Conservation (phyloP, 2,797 vertebrate genomes). For the Pterois miles region DNA sequence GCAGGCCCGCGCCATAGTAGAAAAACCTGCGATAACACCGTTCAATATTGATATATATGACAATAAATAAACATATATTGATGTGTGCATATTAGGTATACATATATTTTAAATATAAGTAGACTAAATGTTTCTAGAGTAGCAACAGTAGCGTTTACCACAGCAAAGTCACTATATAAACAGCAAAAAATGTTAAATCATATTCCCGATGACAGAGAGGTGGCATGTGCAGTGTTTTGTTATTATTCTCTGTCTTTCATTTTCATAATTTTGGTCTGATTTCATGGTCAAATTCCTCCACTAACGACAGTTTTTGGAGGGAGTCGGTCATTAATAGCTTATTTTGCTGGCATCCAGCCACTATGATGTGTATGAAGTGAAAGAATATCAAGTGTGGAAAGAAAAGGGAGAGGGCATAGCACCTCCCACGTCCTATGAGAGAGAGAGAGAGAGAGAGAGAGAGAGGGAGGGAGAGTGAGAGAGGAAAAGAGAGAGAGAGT, state of each 20-base stretch:
- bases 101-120: too few species aligned
- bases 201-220: too few species aligned
- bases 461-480: slow-evolving; percentile 43
- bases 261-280: not conserved
- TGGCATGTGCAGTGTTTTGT: not conserved
- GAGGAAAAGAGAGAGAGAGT: slow-evolving; percentile 51
- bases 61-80: too few species aligned
- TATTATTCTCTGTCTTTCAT: too few species aligned
- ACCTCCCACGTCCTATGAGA: slow-evolving; percentile 79
- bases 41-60: too few species aligned
- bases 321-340: not conserved
- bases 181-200: too few species aligned
- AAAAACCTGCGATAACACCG: too few species aligned
- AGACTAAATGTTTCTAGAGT: too few species aligned
- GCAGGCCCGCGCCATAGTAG: not conserved
- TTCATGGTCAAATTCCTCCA: not conserved
- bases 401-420: slow-evolving; percentile 74
- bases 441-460: slow-evolving; percentile 42
- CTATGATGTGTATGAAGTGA: slow-evolving; percentile 58
- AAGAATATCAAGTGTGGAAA: slow-evolving; percentile 64
- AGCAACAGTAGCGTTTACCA: too few species aligned
- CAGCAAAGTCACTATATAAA: too few species aligned
- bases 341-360: slow-evolving; percentile 33
- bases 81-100: too few species aligned
- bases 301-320: not conserved